phyloP scores from a whole-genome alignment of 23 tunicate genomes.

The Ascidia mentula region DNA sequence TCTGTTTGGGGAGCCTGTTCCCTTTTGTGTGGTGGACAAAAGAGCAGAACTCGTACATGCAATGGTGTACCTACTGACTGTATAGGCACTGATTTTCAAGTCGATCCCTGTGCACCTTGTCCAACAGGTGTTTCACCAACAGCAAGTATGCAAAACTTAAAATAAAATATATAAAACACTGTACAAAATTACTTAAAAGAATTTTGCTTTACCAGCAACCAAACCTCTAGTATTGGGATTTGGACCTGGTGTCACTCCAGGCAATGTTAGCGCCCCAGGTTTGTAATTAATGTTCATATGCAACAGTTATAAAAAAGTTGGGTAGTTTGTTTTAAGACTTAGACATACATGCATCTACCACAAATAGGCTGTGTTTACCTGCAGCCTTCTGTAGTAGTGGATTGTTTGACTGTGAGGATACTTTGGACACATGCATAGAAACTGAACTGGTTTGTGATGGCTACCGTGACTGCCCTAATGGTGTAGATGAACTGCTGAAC shows the following conservation, averaged over 20 bases:
- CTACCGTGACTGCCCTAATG: conserved; percentile 55
- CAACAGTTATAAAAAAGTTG: no score
- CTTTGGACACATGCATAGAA: conserved; percentile 18
- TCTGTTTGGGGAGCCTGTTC: conserved; percentile 54
- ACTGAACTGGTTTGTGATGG: conserved; percentile 70
- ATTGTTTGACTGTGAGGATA: conserved; percentile 25
- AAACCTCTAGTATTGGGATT: no score
- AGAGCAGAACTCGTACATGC: conserved; percentile 51
- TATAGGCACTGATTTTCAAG: conserved; percentile 41
- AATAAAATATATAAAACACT: no score
- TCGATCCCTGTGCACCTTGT: conserved; percentile 13
- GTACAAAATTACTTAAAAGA: no score
- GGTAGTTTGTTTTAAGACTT: no score
- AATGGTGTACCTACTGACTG: conserved; percentile 34
- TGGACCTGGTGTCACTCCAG: no score
- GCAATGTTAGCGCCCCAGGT: no score
- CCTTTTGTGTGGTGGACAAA: conserved; percentile 32
- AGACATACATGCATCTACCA: no score
- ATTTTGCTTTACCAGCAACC: background rate
- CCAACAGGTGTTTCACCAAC: background rate
- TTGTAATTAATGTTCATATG: no score
- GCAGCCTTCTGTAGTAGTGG: conserved; percentile 32
- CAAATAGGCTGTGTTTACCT: no score
- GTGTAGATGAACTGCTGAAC: conserved; percentile 43
- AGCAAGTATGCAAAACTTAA: no score